phyloP scores from a whole-genome alignment of 1,140 invertebrate genomes.

The Eubasilissa regina region DNA sequence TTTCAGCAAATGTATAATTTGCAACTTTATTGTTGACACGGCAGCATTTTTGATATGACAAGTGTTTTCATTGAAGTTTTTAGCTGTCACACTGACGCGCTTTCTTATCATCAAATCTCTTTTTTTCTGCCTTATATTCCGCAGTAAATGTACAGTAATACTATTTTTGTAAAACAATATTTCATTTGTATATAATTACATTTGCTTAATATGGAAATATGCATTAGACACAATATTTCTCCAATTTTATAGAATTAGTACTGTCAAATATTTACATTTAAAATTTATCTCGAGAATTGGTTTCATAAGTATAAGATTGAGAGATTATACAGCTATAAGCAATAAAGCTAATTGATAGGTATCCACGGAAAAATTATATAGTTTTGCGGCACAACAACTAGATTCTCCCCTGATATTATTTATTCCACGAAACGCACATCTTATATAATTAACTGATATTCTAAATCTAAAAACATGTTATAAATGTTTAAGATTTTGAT shows the following conservation, averaged over 20 bases:
- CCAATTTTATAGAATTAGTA: neutral
- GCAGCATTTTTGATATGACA: neutral
- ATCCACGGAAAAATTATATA: neutral
- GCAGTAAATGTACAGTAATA: constrained; percentile 30
- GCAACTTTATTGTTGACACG: neutral
- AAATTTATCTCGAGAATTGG: neutral
- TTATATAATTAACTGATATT: too few relatives aligned
- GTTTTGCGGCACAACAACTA: too few relatives aligned
- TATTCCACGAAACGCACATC: too few relatives aligned
- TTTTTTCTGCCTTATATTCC: constrained; percentile 34
- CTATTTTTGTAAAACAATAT: constrained; percentile 28
- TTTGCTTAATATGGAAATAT: constrained; percentile 29
- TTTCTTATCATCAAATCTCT: neutral
- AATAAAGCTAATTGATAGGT: constrained; percentile 31
- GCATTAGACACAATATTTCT: constrained; percentile 3
- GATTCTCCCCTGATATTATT: too few relatives aligned
- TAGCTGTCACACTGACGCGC: too few relatives aligned
- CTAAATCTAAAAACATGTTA: too few relatives aligned
- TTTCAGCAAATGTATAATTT: too few relatives aligned
- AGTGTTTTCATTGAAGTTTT: too few relatives aligned
- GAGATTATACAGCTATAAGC: too few relatives aligned
- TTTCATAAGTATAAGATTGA: constrained; percentile 29
- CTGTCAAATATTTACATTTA: neutral
- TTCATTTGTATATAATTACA: constrained; percentile 14
- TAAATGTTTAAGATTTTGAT: too few relatives aligned